A percentile compares a stretch with the other conserved stretches of the same genome.
phyloP scores from a whole-genome alignment of 2,113 vertebrate genomes.

The Pyrgilauda ruficollis region DNA sequence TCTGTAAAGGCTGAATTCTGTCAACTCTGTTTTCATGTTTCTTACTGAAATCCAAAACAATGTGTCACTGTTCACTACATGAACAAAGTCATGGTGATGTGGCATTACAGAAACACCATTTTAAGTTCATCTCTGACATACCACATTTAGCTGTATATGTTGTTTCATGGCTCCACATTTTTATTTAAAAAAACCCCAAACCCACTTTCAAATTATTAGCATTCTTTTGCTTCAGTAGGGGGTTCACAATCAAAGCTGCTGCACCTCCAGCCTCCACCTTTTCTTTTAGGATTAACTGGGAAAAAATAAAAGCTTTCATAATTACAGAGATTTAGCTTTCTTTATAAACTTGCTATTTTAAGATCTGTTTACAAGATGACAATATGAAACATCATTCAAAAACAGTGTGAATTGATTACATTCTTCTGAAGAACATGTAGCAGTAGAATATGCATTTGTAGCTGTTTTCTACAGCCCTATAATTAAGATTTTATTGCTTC shows the following conservation, averaged over 20 bases:
- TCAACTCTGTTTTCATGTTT: constrained; percentile 7
- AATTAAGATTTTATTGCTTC: constrained; percentile 56
- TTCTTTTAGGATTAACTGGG: constrained; percentile 37
- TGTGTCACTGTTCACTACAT: not conserved
- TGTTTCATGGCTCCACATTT: constrained; percentile 17
- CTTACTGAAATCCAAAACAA: constrained; percentile 3
- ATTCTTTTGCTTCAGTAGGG: not conserved
- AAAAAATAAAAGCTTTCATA: constrained; percentile 24
- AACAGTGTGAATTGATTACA: constrained; percentile 57
- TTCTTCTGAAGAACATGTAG: constrained; percentile 42
- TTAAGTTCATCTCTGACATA: constrained; percentile 27
- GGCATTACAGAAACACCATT: constrained; percentile 23
- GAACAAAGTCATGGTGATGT: not conserved
- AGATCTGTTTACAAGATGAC: constrained; percentile 51
- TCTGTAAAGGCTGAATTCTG: constrained; percentile 13
- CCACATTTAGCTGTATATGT: not conserved
- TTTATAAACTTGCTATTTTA: constrained; percentile 64
- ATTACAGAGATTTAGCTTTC: constrained; percentile 59
- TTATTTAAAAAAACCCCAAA: not conserved
- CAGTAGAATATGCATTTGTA: constrained; percentile 46
- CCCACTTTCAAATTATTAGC: not conserved
- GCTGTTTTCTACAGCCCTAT: constrained; percentile 12
- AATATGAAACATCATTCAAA: constrained; percentile 60
- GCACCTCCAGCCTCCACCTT: not conserved
- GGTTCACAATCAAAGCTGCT: constrained; percentile 4